A percentile compares a stretch with the other conserved stretches of the same genome.
Evolutionary conservation across 1,140 invertebrate genomes (phyloP).

Genomic region (Steinernema feltiae): DNA sequence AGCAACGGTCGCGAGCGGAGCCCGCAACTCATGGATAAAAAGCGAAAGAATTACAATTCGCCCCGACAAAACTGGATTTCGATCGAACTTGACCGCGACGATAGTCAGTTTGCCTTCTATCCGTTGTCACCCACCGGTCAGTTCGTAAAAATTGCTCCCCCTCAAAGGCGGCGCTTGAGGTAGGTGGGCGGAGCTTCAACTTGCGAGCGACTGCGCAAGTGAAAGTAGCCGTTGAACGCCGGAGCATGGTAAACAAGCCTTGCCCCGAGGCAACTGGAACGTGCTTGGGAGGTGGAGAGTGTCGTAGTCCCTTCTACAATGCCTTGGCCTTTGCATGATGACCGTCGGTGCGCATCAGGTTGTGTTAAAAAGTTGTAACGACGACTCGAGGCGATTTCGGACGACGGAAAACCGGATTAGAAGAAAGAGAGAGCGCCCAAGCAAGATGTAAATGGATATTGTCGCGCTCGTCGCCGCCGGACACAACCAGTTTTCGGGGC

Average conservation of each 20-base stretch:
- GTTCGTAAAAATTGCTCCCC: constrained; percentile 3
- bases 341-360: background rate
- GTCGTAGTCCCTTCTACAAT: background rate
- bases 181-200: background rate
- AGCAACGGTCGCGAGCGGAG: constrained; percentile 14
- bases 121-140: constrained; percentile 10
- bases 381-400: constrained; percentile 14
- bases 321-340: constrained; percentile 13
- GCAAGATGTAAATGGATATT: constrained; percentile 15
- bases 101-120: background rate
- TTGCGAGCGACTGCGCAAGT: background rate
- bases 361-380: constrained; percentile 15
- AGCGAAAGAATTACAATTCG: constrained; percentile 14
- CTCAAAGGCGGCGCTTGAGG: background rate
- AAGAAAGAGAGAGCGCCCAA: constrained; percentile 13
- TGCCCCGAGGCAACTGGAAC: constrained; percentile 11
- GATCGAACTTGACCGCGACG: constrained; percentile 12
- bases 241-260: constrained; percentile 7
- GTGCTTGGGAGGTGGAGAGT: background rate
- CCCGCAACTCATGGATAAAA: constrained; percentile 12
- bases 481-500: constrained; percentile 14
- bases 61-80: constrained; percentile 12
- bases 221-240: background rate
- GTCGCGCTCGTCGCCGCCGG: constrained; percentile 9
- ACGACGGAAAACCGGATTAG: constrained; percentile 13